Evolutionary conservation across 2,888 invertebrate genomes (phyloP).

Genomic region (Nephrotoma guestfalica): DNA sequence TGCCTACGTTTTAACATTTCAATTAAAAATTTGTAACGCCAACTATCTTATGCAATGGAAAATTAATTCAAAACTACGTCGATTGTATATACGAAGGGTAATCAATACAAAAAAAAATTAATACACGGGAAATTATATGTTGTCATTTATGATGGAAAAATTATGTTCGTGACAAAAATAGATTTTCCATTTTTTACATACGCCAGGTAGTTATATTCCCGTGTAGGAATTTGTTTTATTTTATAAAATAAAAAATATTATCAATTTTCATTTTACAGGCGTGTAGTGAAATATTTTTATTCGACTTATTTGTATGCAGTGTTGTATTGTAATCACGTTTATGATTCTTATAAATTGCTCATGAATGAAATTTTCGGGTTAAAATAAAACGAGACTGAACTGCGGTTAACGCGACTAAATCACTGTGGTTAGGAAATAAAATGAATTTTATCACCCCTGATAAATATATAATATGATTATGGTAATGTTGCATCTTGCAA

Average conservation of each 20-base stretch:
- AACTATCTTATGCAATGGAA: neutral
- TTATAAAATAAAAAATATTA: neutral
- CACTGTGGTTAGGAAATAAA: neutral
- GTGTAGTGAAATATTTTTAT: neutral
- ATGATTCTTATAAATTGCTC: neutral
- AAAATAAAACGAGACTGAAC: neutral
- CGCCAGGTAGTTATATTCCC: no score
- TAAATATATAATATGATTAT: neutral
- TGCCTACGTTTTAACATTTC: no score
- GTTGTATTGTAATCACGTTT: neutral
- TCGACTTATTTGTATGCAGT: neutral
- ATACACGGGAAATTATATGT: neutral
- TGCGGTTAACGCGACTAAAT: neutral
- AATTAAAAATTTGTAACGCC: no score
- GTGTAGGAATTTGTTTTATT: no score
- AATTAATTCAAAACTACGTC: neutral
- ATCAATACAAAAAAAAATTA: neutral
- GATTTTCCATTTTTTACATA: neutral
- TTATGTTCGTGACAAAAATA: neutral
- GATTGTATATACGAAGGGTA: no score
- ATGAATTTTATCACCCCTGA: neutral
- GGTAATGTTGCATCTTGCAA: neutral
- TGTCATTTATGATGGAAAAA: neutral
- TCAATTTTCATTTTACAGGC: neutral
- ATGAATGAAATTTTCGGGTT: neutral